A percentile compares a stretch with the other conserved stretches of the same genome.
phyloP scores from a whole-genome alignment of 2,888 invertebrate genomes.

The Drosophila siamana region DNA sequence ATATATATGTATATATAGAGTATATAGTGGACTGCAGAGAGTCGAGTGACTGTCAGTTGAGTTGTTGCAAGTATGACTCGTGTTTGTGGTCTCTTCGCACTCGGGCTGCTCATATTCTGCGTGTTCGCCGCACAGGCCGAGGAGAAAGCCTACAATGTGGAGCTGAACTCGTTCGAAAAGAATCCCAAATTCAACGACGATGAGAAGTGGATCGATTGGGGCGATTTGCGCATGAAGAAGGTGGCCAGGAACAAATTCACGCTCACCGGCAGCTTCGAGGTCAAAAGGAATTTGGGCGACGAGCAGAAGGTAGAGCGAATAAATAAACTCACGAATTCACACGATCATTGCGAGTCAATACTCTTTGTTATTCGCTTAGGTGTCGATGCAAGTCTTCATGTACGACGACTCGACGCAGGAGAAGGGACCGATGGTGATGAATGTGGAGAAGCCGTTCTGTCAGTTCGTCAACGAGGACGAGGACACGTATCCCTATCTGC shows the following conservation, averaged over 20 bases:
- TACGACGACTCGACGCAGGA: conserved; percentile 53
- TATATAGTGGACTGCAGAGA: conserved; percentile 12
- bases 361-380: too few species aligned
- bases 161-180: conserved; percentile 72
- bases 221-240: conserved; percentile 73
- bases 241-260: conserved; percentile 68
- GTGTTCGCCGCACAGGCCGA: conserved; percentile 18
- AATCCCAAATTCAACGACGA: conserved; percentile 58
- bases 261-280: conserved; percentile 63
- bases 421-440: conserved; percentile 62
- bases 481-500: conserved; percentile 68
- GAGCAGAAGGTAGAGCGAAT: conserved; percentile 74
- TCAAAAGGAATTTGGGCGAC: conserved; percentile 72
- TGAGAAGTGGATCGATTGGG: conserved; percentile 74
- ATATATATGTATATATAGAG: conserved; percentile 16
- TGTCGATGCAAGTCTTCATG: conserved; percentile 59
- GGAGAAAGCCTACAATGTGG: conserved; percentile 68
- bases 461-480: conserved; percentile 67
- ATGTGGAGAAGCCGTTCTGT: conserved; percentile 67
- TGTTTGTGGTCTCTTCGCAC: conserved; percentile 17
- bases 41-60: conserved; percentile 9
- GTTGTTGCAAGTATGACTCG: conserved; percentile 39
- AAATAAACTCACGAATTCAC: too few species aligned
- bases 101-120: conserved; percentile 41
- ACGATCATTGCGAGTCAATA: too few species aligned